A percentile compares a stretch with the other conserved stretches of the same genome.
phyloP scores from a whole-genome alignment of 2,888 invertebrate genomes.

The Cenopis cana region DNA sequence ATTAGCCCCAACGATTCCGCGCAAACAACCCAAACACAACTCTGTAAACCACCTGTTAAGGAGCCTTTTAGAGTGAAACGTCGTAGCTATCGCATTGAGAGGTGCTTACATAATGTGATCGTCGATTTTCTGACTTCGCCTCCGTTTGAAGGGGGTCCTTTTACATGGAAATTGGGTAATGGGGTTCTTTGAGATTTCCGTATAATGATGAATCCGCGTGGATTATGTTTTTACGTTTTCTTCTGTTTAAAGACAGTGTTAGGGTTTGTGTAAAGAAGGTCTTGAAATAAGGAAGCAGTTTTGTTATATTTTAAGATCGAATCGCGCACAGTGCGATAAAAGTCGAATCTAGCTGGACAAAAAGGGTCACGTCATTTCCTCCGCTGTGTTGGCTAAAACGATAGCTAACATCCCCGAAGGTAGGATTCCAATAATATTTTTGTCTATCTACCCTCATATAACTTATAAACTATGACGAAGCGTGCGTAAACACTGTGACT shows the following conservation, averaged over 20 bases:
- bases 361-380: no score
- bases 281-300: neutral
- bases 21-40: neutral
- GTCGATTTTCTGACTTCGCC: conserved; percentile 41
- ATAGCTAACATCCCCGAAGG: no score
- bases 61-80: neutral
- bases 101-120: conserved; percentile 42
- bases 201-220: conserved; percentile 19
- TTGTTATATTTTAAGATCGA: neutral
- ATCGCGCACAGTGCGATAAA: no score
- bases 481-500: no score
- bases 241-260: neutral
- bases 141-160: conserved; percentile 20
- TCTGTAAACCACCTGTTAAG: neutral
- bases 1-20: conserved; percentile 18
- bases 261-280: conserved; percentile 8
- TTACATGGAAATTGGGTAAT: conserved; percentile 41
- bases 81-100: conserved; percentile 25
- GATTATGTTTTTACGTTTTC: conserved; percentile 16
- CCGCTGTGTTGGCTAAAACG: no score
- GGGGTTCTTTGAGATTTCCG: conserved; percentile 40
- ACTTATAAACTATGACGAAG: no score
- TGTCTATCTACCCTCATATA: no score
- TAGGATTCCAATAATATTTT: no score
- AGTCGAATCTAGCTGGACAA: no score